These are phyloP conservation scores for Apis laboriosa DNA, from an alignment of 1,140 invertebrate species.

Conservation along the genomic window DNA sequence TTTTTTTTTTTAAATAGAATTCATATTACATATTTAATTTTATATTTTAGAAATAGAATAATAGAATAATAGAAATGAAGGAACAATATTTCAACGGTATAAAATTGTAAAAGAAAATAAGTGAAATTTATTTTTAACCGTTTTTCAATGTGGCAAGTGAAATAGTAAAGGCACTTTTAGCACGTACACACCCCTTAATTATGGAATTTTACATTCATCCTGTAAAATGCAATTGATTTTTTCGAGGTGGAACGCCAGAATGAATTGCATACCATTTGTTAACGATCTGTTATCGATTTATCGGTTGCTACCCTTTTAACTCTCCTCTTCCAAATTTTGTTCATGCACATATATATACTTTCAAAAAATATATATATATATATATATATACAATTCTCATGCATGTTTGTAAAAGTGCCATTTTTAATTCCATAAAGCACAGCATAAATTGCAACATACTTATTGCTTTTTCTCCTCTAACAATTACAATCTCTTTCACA, in stretches of 20 bases:
- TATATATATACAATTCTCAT: too few relatives aligned
- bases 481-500: background rate
- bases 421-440: background rate
- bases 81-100: background rate
- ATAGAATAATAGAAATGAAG: background rate
- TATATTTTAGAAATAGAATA: too few relatives aligned
- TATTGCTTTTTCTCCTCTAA: background rate
- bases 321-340: slow-evolving; percentile 15
- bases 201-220: slow-evolving; percentile 10
- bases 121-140: background rate
- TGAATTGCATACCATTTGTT: slow-evolving; percentile 14
- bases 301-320: background rate
- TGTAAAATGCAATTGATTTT: slow-evolving; percentile 16
- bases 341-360: background rate
- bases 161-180: too few relatives aligned
- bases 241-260: background rate
- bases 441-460: background rate
- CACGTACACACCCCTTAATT: slow-evolving; percentile 6
- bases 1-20: background rate
- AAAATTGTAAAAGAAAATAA: background rate
- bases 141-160: too few relatives aligned
- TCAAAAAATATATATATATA: too few relatives aligned
- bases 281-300: slow-evolving; percentile 57
- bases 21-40: too few relatives aligned
- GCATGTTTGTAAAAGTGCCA: slow-evolving; percentile 3